These are phyloP conservation scores for Metaphire vulgaris DNA, from an alignment of 1,140 invertebrate genomes.

Conservation along the genomic window DNA sequence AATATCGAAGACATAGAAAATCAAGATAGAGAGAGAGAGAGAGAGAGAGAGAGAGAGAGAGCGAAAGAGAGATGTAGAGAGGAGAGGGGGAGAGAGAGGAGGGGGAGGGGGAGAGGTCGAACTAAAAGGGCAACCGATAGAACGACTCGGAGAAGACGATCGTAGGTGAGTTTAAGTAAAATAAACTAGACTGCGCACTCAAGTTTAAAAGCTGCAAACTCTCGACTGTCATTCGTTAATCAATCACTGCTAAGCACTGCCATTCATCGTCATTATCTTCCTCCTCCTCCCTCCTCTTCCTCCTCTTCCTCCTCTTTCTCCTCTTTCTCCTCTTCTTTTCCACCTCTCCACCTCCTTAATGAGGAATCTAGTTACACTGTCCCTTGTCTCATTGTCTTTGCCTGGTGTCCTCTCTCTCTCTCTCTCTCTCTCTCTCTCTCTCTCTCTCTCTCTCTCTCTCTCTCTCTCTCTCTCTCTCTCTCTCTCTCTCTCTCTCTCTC, in stretches of 20 bases:
- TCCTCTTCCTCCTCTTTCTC: not conserved
- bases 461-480: conserved; percentile 3
- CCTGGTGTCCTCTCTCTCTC: not conserved
- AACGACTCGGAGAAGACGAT: not conserved
- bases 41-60: too few species aligned
- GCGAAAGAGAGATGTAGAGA: too few species aligned
- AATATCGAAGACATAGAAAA: too few species aligned
- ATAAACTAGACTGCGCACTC: not conserved
- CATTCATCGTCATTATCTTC: not conserved
- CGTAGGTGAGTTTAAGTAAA: not conserved
- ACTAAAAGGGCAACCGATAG: not conserved
- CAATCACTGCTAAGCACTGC: not conserved
- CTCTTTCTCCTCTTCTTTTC: not conserved
- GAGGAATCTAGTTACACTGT: not conserved
- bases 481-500: not conserved
- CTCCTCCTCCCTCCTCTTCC: not conserved
- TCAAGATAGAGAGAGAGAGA: too few species aligned
- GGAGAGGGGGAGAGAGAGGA: too few species aligned
- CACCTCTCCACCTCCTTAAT: not conserved
- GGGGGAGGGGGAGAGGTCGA: not conserved
- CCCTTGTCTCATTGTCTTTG: not conserved
- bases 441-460: not conserved
- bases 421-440: not conserved
- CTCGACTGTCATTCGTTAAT: too few species aligned
- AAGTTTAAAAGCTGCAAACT: not conserved